A percentile compares a stretch with the other conserved stretches of the same genome.
Conservation (phyloP, 2,888 invertebrate species). For the Tinea semifulvella region DNA sequence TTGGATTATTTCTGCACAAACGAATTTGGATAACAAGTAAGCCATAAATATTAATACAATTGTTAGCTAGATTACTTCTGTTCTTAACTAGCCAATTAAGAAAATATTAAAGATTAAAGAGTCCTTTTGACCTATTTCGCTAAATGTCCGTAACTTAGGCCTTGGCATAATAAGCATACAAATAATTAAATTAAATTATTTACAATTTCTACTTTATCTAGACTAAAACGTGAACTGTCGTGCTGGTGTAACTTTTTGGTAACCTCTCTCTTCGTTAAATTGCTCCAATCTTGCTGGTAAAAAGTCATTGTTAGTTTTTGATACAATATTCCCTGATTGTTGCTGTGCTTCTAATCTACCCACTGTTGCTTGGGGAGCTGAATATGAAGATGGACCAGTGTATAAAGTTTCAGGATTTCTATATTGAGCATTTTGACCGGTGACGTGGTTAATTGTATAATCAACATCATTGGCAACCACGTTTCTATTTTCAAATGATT, state of each 20-base stretch:
- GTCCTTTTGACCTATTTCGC: too few relatives aligned
- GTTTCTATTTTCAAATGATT: constrained; percentile 22
- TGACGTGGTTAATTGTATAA: constrained; percentile 33
- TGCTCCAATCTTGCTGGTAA: constrained; percentile 42
- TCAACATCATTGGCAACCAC: constrained; percentile 34
- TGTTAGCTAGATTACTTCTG: too few relatives aligned
- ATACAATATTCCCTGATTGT: constrained; percentile 16
- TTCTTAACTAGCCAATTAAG: too few relatives aligned
- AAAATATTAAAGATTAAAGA: too few relatives aligned
- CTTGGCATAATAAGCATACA: too few relatives aligned
- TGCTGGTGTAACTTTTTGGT: constrained; percentile 21
- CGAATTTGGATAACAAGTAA: too few relatives aligned
- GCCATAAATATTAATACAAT: too few relatives aligned
- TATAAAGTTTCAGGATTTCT: constrained; percentile 31
- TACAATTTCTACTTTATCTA: constrained; percentile 7
- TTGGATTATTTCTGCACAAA: too few relatives aligned
- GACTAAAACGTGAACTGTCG: constrained; percentile 21
- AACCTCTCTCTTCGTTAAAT: constrained; percentile 30
- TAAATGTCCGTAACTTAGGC: too few relatives aligned
- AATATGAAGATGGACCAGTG: constrained; percentile 53
- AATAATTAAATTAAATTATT: constrained; percentile 4
- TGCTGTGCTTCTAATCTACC: constrained; percentile 36
- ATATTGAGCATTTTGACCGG: constrained; percentile 21
- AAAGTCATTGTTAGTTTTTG: constrained; percentile 24
- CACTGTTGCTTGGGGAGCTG: constrained; percentile 47